Evolutionary conservation across 1,140 invertebrate genomes (phyloP).

Genomic region (Drosophila kohkoa): DNA sequence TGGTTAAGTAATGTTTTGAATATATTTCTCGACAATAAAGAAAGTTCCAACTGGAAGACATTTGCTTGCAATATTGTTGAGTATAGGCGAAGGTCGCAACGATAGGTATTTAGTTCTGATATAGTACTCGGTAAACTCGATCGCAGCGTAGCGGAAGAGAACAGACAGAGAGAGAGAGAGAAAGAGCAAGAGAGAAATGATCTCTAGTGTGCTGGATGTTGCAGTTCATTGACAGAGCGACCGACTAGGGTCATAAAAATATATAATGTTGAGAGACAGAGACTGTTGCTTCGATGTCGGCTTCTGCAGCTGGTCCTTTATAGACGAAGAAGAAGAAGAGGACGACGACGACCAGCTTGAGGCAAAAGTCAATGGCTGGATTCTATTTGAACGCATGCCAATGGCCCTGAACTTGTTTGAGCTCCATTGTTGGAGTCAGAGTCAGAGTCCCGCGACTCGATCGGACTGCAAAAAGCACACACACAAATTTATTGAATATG

Average conservation of each 20-base stretch:
- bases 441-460: background rate
- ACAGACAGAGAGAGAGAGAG: background rate
- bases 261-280: conserved; percentile 26
- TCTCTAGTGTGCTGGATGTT: background rate
- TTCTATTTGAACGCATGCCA: conserved; percentile 66
- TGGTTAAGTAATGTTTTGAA: no score
- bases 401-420: conserved; percentile 68
- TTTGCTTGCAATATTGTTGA: background rate
- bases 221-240: conserved; percentile 45
- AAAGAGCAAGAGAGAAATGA: background rate
- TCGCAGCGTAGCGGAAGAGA: background rate
- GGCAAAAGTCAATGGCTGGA: conserved; percentile 49
- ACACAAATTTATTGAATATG: background rate
- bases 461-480: background rate
- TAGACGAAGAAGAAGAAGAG: background rate
- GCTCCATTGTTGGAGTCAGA: conserved; percentile 7
- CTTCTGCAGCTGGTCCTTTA: background rate
- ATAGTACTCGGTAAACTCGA: background rate
- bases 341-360: background rate
- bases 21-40: no score
- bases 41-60: no score
- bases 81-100: background rate
- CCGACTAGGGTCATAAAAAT: conserved; percentile 56
- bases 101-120: background rate
- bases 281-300: background rate